Base-by-base conservation (phyloP, 2,797 vertebrate species). In the Callimico goeldii region DNA sequence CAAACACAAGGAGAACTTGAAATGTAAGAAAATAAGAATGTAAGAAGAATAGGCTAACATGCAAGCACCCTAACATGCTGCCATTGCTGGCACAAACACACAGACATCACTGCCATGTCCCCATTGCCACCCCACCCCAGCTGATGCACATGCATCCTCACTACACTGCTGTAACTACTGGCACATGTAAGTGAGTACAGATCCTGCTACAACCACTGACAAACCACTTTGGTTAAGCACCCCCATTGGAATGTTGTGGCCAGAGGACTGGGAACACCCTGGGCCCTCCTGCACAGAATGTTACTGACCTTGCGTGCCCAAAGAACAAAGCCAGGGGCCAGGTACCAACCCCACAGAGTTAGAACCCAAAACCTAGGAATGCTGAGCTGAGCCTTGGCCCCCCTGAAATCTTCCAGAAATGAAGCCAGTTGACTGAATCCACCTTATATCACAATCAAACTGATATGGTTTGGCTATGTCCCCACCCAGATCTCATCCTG, bases 21-120 rank as follows among this genome's bases (percentile, higher is more conserved):
- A n/a, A 83, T 75, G n/a, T 64, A 75, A 76, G 33, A 77, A 92
- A 80, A 84, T 26, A 57, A 80, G 33, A 81, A 90, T 84, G 80
- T 26, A 50, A 80, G 39, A 82, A 73, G 12, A 33, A 67, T n/a
- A 67, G 64, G 33, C 33, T 33, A 67, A 67, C 33, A 67, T 9
- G 15, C 64, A 67, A n/a, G 33, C 15, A 67, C 64, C 33, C 33
- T 67, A 33, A 4, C 64, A 67, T 17, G 3, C 64, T 67, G 33
- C 64, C 64, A 67, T 30, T 67, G 64, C 15, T 67, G 64, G 4
- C 17, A 33, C 61, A 67, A n/a, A 67, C 33, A 67, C 64, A n/a
- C 33, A n/a, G 64, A 67, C n/a, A 33, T 17, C 33, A n/a, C 64
- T 67, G 33, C 64, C 33, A 33, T 67, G 15, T 67, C 33, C 64